Conservation (phyloP, 2,797 vertebrate species). For the Psittacula echo region DNA sequence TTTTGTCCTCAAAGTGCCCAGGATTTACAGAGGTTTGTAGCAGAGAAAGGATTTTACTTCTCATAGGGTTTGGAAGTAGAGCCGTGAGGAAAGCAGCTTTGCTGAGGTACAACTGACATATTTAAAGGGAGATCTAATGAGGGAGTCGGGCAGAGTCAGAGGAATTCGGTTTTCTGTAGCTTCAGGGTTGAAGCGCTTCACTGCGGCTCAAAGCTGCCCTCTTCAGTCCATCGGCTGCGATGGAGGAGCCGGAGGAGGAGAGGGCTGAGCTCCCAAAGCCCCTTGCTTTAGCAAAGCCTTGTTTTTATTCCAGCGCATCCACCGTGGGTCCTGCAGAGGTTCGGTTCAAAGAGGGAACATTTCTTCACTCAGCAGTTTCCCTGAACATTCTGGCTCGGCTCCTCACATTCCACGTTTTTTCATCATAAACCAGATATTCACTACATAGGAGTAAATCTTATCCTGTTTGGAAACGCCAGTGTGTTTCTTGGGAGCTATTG, state of each 20-base stretch:
- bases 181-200: background rate
- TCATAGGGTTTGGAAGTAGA: background rate
- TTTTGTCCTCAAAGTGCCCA: rapidly evolving
- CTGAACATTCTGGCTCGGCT: background rate
- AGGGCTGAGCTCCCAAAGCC: background rate
- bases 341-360: background rate
- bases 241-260: background rate
- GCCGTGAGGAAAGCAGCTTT: background rate
- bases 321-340: background rate
- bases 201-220: conserved; percentile 62
- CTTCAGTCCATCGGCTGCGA: conserved; percentile 29
- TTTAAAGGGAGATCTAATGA: background rate
- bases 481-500: background rate
- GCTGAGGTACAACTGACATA: background rate
- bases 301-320: background rate
- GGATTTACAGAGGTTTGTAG: background rate
- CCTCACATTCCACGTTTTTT: background rate
- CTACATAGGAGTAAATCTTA: background rate
- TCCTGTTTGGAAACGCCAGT: background rate
- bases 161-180: background rate
- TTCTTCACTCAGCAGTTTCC: background rate
- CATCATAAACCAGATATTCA: background rate
- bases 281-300: background rate
- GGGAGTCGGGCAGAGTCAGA: background rate
- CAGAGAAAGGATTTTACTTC: background rate